phyloP scores from a whole-genome alignment of 2,797 vertebrate genomes.

The Danio choprae region DNA sequence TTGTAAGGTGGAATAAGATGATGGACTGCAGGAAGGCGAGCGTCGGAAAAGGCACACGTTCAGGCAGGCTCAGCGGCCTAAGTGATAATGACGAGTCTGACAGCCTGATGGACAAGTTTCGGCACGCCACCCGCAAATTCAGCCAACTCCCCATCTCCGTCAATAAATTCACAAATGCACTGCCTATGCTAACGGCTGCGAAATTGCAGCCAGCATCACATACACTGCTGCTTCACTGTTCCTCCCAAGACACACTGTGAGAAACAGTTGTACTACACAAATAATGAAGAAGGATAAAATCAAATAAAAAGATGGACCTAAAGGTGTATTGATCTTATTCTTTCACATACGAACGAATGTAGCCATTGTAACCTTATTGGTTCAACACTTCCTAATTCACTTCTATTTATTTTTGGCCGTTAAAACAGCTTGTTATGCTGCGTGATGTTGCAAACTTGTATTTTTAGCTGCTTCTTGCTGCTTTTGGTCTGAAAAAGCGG shows the following conservation, averaged over 20 bases:
- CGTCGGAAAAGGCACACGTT: conserved; percentile 84
- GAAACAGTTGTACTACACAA: conserved; percentile 8
- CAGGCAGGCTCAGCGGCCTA: conserved; percentile 81
- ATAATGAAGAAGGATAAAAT: background rate
- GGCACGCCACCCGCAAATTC: conserved; percentile 90
- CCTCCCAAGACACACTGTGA: background rate
- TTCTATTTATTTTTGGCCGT: too few species aligned
- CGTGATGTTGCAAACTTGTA: too few species aligned
- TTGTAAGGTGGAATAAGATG: conserved; percentile 36
- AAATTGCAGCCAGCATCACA: conserved; percentile 10
- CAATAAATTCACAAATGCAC: conserved; percentile 46
- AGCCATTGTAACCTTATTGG: too few species aligned
- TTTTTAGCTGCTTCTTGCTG: too few species aligned
- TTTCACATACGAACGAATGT: too few species aligned
- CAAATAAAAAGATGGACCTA: background rate
- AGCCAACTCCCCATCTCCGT: conserved; percentile 83
- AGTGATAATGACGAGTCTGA: conserved; percentile 97
- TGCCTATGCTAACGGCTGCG: conserved; percentile 30
- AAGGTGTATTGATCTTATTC: too few species aligned
- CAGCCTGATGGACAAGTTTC: conserved; percentile 86
- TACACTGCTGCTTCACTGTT: background rate
- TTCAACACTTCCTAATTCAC: too few species aligned
- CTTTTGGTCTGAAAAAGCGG: too few species aligned
- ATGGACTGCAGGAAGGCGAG: conserved; percentile 44
- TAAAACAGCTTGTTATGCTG: too few species aligned